Percentiles rank a stretch among this genome's conserved stretches.
These are phyloP conservation scores for Aurelia coerulea DNA, from an alignment of 30 jellyfish, hydroid and myxozoan species.

Conservation along the genomic window DNA sequence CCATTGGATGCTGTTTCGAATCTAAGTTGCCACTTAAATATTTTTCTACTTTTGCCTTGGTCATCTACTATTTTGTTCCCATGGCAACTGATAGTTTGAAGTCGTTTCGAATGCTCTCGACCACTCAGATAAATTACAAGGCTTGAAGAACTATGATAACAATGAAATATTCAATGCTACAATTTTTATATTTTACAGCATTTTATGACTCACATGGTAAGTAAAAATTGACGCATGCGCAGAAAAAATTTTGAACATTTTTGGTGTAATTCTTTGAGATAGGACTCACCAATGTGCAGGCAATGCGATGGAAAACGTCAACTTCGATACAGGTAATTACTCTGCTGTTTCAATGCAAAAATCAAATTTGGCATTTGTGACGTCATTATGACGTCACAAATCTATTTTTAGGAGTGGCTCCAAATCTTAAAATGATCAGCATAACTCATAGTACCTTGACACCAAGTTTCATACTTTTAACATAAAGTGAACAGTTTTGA, in stretches of 20 bases:
- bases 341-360: neutral
- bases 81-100: neutral
- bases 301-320: neutral
- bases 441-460: no score
- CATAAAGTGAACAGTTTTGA: no score
- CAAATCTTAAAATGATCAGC: no score
- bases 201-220: neutral
- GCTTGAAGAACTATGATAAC: neutral
- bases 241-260: neutral
- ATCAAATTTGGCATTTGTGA: neutral
- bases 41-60: neutral
- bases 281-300: neutral
- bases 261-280: neutral
- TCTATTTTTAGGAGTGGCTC: no score
- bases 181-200: no score
- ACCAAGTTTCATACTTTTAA: no score
- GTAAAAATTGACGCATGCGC: neutral
- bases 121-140: conserved; percentile 1
- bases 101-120: conserved; percentile 4
- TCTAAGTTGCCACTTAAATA: neutral
- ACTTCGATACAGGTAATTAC: neutral
- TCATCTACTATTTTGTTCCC: neutral
- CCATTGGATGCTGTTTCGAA: conserved; percentile 4
- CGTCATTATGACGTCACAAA: neutral
- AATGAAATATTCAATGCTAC: no score